Percentiles rank a stretch among this genome's conserved stretches.
Evolutionary conservation across 2,113 vertebrate species (phyloP).

Genomic region (Anguilla rostrata): DNA sequence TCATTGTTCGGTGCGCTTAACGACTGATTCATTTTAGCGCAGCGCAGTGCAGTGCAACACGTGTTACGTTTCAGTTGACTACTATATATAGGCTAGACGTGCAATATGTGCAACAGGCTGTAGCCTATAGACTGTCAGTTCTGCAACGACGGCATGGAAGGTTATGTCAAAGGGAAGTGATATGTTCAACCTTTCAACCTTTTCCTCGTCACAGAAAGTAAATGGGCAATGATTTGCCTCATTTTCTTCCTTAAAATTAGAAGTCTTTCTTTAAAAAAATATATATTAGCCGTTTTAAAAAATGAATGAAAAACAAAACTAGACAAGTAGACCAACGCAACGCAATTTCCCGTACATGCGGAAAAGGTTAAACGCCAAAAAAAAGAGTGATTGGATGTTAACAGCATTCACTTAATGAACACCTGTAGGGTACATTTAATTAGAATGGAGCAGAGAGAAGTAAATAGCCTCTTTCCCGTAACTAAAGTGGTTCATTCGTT

Average conservation of each 20-base stretch:
- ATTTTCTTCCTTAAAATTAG: constrained; percentile 1
- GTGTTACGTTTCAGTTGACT: no score
- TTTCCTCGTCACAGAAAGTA: background rate
- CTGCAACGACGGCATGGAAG: no score
- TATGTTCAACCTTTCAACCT: background rate
- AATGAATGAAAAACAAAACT: no score
- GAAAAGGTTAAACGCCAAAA: constrained; percentile 26
- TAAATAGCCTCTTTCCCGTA: constrained; percentile 28
- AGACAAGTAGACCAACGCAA: background rate
- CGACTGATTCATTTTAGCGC: no score
- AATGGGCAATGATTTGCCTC: background rate
- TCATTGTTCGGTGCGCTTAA: no score
- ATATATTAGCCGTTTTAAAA: background rate
- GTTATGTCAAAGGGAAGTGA: no score
- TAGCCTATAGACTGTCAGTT: no score
- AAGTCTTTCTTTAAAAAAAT: constrained; percentile 18
- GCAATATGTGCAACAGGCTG: no score
- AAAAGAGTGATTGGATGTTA: constrained; percentile 32
- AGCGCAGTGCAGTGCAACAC: no score
- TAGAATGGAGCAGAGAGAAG: constrained; percentile 38
- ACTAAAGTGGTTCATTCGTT: constrained; percentile 30
- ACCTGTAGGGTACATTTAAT: constrained; percentile 33
- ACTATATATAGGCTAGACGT: no score
- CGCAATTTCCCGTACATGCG: constrained; percentile 24
- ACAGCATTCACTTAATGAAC: constrained; percentile 28